Percentiles rank a stretch among this genome's conserved stretches.
These are phyloP conservation scores for Dendropsophus ebraccatus DNA, from an alignment of 2,113 vertebrate species.

Conservation along the genomic window DNA sequence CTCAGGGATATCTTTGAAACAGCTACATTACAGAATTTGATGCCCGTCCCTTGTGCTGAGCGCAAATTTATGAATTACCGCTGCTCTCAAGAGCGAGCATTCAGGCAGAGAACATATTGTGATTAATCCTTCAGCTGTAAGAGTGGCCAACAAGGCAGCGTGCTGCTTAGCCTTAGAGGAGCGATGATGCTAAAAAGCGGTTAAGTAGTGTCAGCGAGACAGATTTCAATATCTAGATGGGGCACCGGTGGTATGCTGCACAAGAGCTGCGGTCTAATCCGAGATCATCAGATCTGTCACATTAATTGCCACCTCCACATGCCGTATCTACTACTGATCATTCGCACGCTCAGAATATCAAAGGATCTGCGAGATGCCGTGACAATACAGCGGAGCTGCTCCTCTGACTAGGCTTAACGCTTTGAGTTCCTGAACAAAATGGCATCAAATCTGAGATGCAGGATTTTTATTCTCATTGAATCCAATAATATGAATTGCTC, in stretches of 20 bases:
- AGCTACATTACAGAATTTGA: constrained; percentile 24
- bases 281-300: constrained; percentile 47
- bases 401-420: constrained; percentile 28
- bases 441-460: neutral
- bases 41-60: constrained; percentile 31
- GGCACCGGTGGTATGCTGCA: constrained; percentile 8
- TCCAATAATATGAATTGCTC: neutral
- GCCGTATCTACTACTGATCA: constrained; percentile 31
- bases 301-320: constrained; percentile 47
- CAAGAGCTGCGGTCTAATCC: constrained; percentile 30
- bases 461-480: neutral
- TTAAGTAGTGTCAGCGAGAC: constrained; percentile 24
- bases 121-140: constrained; percentile 40
- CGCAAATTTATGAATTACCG: constrained; percentile 46
- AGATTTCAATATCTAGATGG: constrained; percentile 27
- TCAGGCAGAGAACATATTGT: constrained; percentile 42
- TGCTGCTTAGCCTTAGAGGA: constrained; percentile 44
- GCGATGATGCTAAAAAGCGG: constrained; percentile 39
- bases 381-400: constrained; percentile 19
- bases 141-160: constrained; percentile 41
- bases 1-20: constrained; percentile 23
- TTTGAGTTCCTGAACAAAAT: constrained; percentile 25
- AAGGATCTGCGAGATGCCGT: constrained; percentile 25
- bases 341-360: constrained; percentile 24
- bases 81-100: constrained; percentile 12